Percentiles rank a stretch among this genome's conserved stretches.
phyloP scores from a whole-genome alignment of 2,888 invertebrate genomes.

The Diplazon laetatorius region DNA sequence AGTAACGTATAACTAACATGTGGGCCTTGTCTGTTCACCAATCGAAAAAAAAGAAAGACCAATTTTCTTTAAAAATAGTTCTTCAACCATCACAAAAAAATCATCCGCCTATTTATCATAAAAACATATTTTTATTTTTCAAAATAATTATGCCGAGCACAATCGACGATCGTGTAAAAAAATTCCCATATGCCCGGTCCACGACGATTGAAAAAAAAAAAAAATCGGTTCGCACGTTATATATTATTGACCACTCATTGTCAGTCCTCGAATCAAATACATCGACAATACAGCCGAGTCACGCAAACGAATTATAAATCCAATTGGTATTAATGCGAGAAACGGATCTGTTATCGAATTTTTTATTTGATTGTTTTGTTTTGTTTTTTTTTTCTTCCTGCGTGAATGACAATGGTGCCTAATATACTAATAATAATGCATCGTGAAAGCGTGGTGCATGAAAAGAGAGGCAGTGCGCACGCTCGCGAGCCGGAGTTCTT shows the following conservation, averaged over 20 bases:
- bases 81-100: no score
- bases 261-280: constrained; percentile 25
- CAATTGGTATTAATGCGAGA: constrained; percentile 52
- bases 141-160: no score
- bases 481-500: constrained; percentile 67
- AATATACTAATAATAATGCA: constrained; percentile 46
- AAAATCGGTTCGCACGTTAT: neutral
- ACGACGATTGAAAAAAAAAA: no score
- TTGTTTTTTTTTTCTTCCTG: no score
- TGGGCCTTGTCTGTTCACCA: no score
- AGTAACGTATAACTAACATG: no score
- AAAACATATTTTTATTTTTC: no score
- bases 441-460: constrained; percentile 55
- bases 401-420: constrained; percentile 53
- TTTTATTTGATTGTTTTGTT: no score
- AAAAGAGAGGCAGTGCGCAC: constrained; percentile 33
- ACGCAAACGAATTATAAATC: constrained; percentile 53
- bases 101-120: no score
- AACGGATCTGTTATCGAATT: constrained; percentile 54
- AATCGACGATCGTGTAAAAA: neutral
- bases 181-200: neutral
- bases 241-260: neutral
- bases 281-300: constrained; percentile 44
- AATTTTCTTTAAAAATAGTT: no score
- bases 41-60: no score